Evolutionary conservation across 2,797 vertebrate genomes (phyloP).

Genomic region (Podargus strigoides): DNA sequence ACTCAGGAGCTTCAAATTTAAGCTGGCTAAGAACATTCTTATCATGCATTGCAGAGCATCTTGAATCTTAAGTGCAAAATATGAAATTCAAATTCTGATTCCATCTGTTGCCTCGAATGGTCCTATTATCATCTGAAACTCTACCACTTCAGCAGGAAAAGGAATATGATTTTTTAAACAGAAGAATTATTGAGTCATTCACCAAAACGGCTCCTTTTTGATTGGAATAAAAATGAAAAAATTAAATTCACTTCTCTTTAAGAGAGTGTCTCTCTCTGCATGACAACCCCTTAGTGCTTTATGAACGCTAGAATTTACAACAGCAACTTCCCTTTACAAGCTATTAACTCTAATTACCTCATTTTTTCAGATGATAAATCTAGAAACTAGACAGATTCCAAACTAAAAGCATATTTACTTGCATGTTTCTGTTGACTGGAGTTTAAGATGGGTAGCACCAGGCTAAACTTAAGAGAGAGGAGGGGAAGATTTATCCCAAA

Average conservation of each 20-base stretch:
- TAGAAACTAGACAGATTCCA: neutral
- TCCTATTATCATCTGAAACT: neutral
- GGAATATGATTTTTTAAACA: neutral
- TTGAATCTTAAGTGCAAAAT: neutral
- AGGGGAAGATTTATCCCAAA: neutral
- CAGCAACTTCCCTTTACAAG: neutral
- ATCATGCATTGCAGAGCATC: neutral
- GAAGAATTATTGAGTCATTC: neutral
- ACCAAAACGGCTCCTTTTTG: neutral
- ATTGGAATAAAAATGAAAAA: neutral
- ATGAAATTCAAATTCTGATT: neutral
- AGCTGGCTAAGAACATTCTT: neutral
- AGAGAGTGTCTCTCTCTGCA: neutral
- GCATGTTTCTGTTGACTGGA: neutral
- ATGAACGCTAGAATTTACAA: neutral
- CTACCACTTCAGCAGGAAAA: neutral
- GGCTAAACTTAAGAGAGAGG: neutral
- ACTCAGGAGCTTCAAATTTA: neutral
- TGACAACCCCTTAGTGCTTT: neutral
- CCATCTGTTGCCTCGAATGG: neutral
- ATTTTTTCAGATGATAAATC: neutral
- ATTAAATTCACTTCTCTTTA: neutral
- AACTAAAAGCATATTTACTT: neutral
- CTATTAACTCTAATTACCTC: neutral
- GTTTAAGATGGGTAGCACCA: neutral